Evolutionary conservation across 2,888 invertebrate genomes (phyloP).

Genomic region (Drosophila rellima): DNA sequence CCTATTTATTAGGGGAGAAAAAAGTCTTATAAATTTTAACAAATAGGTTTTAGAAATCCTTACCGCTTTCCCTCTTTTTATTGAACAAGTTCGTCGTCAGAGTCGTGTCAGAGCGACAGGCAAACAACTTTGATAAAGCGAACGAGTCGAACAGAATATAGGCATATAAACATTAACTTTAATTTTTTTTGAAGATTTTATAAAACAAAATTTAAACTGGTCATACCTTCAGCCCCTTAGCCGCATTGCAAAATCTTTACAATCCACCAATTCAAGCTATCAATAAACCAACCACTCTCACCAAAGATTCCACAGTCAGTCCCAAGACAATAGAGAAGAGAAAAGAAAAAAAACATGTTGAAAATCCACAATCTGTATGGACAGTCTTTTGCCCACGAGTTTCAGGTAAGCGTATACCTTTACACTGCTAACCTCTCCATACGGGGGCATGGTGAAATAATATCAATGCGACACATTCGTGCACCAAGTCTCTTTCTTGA

Average conservation of each 20-base stretch:
- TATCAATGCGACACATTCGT: background rate
- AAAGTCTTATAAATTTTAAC: too few relatives aligned
- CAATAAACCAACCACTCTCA: background rate
- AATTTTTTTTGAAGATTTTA: constrained; percentile 7
- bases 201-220: constrained; percentile 19
- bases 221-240: background rate
- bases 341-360: constrained; percentile 24
- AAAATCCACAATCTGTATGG: constrained; percentile 45
- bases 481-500: background rate
- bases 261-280: background rate
- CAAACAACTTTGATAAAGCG: constrained; percentile 10
- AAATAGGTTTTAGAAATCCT: background rate
- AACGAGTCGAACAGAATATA: constrained; percentile 14
- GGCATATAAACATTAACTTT: constrained; percentile 1
- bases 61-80: background rate
- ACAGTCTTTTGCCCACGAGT: constrained; percentile 47
- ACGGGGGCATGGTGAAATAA: background rate
- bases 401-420: constrained; percentile 40
- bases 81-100: background rate
- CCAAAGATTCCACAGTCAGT: background rate
- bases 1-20: too few relatives aligned
- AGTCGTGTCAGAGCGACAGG: constrained; percentile 1
- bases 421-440: too few relatives aligned
- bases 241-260: constrained; percentile 1
- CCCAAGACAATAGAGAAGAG: background rate